Evolutionary conservation across 2,888 invertebrate genomes (phyloP).

Genomic region (Nudaria mundana): DNA sequence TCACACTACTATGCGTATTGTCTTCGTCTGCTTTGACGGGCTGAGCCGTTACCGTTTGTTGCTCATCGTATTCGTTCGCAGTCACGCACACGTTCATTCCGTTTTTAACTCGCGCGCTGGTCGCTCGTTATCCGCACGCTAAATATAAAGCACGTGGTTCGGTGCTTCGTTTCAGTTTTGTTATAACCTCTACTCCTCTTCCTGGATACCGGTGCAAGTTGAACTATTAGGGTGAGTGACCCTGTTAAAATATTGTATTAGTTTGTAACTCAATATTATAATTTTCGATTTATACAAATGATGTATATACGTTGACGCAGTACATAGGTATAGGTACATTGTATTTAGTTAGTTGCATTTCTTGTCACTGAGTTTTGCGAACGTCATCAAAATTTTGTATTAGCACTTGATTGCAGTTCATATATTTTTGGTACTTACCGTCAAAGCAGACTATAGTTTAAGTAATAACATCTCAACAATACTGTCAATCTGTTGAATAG

Average conservation of each 20-base stretch:
- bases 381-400: neutral
- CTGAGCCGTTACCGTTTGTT: conserved; percentile 4
- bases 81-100: conserved; percentile 50
- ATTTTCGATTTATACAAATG: too few species aligned
- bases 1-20: conserved; percentile 38
- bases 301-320: conserved; percentile 10
- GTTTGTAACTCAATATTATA: too few species aligned
- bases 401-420: too few species aligned
- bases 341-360: conserved; percentile 7
- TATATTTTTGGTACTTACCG: neutral
- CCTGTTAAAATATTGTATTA: too few species aligned
- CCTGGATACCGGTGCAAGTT: conserved; percentile 19
- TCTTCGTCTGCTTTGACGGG: conserved; percentile 25
- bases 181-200: conserved; percentile 49
- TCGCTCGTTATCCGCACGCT: conserved; percentile 47
- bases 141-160: conserved; percentile 67
- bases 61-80: neutral
- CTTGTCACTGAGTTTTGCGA: neutral
- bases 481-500: too few species aligned
- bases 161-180: conserved; percentile 49
- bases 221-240: conserved; percentile 26
- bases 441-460: too few species aligned
- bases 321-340: conserved; percentile 13
- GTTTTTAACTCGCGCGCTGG: conserved; percentile 55
- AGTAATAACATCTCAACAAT: too few species aligned